These are phyloP conservation scores for Gavialis gangeticus DNA, from an alignment of 2,113 vertebrate species.

Conservation along the genomic window DNA sequence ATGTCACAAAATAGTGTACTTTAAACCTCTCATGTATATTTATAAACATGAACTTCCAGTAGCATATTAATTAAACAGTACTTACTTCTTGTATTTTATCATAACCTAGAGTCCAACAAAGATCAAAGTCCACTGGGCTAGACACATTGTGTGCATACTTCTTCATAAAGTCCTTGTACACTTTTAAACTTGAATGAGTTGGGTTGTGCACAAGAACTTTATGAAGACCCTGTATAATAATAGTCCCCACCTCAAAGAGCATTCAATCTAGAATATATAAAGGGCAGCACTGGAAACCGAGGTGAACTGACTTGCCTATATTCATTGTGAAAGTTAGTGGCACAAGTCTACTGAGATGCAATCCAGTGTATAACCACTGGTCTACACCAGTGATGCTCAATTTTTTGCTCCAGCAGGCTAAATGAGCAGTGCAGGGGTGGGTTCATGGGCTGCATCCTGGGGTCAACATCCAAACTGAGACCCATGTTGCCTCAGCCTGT, in stretches of 20 bases:
- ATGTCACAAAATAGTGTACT: neutral
- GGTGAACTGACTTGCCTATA: rapidly evolving
- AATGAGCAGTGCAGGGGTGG: too few relatives aligned
- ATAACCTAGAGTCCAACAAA: neutral
- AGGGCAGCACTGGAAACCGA: neutral
- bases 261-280: neutral
- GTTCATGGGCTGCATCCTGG: too few relatives aligned
- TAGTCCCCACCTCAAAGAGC: neutral
- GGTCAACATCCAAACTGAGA: too few relatives aligned
- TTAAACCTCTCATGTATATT: neutral
- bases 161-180: neutral
- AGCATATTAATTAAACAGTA: neutral
- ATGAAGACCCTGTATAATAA: neutral
- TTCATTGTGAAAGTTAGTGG: neutral
- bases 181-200: too few relatives aligned
- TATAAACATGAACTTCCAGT: neutral
- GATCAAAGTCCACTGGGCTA: neutral
- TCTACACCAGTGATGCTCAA: too few relatives aligned
- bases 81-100: neutral
- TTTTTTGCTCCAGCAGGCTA: too few relatives aligned
- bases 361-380: neutral
- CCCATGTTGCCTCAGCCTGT: too few relatives aligned
- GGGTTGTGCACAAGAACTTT: too few relatives aligned
- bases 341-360: neutral
- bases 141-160: neutral